Percentiles rank a stretch among this genome's conserved stretches.
These are phyloP conservation scores for Phalangium opilio DNA, from an alignment of 2,888 invertebrate genomes.

Conservation along the genomic window DNA sequence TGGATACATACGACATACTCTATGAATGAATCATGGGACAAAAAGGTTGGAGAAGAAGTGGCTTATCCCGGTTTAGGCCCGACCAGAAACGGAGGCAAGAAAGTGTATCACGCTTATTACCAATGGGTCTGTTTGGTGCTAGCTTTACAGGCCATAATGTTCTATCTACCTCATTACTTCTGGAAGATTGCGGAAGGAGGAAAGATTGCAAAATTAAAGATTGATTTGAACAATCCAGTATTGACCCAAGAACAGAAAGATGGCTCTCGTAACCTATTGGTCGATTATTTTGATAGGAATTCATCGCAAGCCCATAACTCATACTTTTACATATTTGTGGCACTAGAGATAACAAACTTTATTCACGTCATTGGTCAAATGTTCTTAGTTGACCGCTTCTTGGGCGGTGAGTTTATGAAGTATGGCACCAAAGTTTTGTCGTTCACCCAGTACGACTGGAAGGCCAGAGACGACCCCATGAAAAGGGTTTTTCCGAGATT, in stretches of 20 bases:
- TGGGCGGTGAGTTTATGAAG: conserved; percentile 25
- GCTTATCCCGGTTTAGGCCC: conserved; percentile 61
- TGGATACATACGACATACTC: conserved; percentile 83
- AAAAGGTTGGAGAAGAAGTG: conserved; percentile 39
- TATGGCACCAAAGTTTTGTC: conserved; percentile 25
- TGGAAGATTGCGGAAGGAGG: conserved; percentile 20
- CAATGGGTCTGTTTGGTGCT: conserved; percentile 24
- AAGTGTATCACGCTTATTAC: conserved; percentile 21
- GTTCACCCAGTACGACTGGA: conserved; percentile 21
- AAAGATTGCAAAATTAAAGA: conserved; percentile 12
- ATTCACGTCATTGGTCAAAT: conserved; percentile 61
- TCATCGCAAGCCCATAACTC: conserved; percentile 37
- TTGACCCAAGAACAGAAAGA: conserved; percentile 10
- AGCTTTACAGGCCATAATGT: conserved; percentile 21
- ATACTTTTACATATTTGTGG: conserved; percentile 43
- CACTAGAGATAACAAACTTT: conserved; percentile 54
- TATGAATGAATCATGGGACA: conserved; percentile 40
- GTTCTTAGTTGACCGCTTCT: conserved; percentile 46
- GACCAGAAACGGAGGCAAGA: conserved; percentile 12
- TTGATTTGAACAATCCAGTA: conserved; percentile 17
- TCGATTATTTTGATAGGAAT: conserved; percentile 20
- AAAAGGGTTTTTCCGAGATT: conserved; percentile 61
- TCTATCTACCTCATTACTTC: conserved; percentile 22
- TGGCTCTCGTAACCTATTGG: conserved; percentile 13
- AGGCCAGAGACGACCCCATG: conserved; percentile 62